phyloP scores from a whole-genome alignment of 2,113 vertebrate genomes.

The Sus scrofa region DNA sequence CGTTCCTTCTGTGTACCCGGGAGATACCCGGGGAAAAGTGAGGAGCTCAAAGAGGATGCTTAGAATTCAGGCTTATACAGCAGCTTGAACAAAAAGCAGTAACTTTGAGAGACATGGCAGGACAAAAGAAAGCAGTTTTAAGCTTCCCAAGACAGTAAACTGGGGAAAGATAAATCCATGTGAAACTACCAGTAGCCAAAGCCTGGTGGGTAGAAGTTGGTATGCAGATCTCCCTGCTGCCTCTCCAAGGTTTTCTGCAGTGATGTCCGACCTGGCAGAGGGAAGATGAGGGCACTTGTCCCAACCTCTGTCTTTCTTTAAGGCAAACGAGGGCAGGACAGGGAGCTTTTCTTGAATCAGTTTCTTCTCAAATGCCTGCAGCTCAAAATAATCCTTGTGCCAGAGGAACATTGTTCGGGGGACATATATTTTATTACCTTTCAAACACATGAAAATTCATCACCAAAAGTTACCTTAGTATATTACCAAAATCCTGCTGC shows the following conservation, averaged over 20 bases:
- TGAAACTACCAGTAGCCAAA: neutral
- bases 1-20: fast-evolving
- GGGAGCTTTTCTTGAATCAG: neutral
- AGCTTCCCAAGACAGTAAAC: neutral
- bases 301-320: too few relatives aligned
- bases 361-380: neutral
- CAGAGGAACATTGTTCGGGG: neutral
- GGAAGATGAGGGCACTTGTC: neutral
- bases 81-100: neutral
- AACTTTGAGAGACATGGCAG: neutral
- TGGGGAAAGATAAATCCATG: neutral
- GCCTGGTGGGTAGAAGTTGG: neutral
- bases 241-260: neutral
- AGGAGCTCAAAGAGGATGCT: neutral
- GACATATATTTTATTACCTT: neutral
- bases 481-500: neutral
- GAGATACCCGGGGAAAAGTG: neutral
- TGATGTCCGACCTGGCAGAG: neutral
- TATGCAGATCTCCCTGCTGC: neutral
- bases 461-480: neutral
- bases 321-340: neutral
- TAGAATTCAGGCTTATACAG: neutral
- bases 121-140: neutral
- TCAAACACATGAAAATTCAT: neutral
- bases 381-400: neutral